A percentile compares a stretch with the other conserved stretches of the same genome.
Conservation (phyloP, 2,888 invertebrate genomes). For the Eumerus sabulonum region DNA sequence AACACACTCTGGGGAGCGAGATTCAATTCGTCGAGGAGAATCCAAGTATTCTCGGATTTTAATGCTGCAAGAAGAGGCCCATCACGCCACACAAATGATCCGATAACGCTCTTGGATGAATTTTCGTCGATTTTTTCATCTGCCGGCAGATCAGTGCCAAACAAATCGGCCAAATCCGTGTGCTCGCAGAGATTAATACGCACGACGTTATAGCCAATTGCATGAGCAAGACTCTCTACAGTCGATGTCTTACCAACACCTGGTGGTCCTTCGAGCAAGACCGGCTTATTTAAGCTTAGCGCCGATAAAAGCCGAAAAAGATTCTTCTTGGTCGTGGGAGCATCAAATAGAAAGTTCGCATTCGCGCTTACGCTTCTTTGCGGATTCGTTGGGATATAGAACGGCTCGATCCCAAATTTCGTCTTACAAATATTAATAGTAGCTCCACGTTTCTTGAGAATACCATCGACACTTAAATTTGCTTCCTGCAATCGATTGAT, state of each 20-base stretch:
- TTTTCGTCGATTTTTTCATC: slow-evolving; percentile 84
- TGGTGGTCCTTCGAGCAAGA: slow-evolving; percentile 97
- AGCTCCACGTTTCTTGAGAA: slow-evolving; percentile 77
- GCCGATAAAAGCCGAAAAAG: slow-evolving; percentile 91
- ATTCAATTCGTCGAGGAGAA: slow-evolving; percentile 98
- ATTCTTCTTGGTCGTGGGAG: slow-evolving; percentile 90
- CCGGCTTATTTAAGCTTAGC: slow-evolving; percentile 93
- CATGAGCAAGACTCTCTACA: slow-evolving; percentile 92
- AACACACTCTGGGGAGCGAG: slow-evolving; percentile 98
- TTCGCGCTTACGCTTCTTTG: slow-evolving; percentile 64
- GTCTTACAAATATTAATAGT: slow-evolving; percentile 66
- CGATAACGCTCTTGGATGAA: slow-evolving; percentile 80
- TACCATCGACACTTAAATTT: slow-evolving; percentile 75
- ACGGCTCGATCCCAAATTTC: slow-evolving; percentile 88
- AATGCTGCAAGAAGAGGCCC: slow-evolving; percentile 96
- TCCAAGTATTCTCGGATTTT: slow-evolving; percentile 93
- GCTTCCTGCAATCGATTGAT: slow-evolving; percentile 79
- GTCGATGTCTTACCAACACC: slow-evolving; percentile 99
- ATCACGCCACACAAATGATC: slow-evolving; percentile 97
- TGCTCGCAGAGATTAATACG: slow-evolving; percentile 99
- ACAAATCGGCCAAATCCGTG: slow-evolving; percentile 98
- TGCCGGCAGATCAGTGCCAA: slow-evolving; percentile 97
- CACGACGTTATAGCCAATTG: slow-evolving; percentile 90
- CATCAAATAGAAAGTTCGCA: slow-evolving; percentile 85
- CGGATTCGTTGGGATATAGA: slow-evolving; percentile 80